A percentile compares a stretch with the other conserved stretches of the same genome.
Evolutionary conservation across 2,888 invertebrate genomes (phyloP).

Genomic region (Drosophila recens): DNA sequence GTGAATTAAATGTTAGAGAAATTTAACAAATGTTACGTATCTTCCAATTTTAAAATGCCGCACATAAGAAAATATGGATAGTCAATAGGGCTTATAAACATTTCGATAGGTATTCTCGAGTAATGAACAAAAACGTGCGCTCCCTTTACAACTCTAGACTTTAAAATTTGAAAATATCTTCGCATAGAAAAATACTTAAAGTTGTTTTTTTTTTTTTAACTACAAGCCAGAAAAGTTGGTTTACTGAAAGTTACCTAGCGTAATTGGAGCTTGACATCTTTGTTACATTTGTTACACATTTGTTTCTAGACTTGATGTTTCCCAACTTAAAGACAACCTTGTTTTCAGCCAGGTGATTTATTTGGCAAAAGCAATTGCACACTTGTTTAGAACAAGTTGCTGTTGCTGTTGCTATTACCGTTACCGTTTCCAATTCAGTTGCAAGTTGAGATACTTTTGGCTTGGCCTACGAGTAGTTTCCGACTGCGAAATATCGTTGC

Average conservation of each 20-base stretch:
- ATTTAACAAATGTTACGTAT: too few species aligned
- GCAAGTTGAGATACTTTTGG: conserved; percentile 30
- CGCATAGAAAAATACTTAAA: too few species aligned
- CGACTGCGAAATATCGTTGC: conserved; percentile 8
- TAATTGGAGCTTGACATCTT: conserved; percentile 1
- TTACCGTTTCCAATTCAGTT: conserved; percentile 1
- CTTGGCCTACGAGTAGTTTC: conserved; percentile 1
- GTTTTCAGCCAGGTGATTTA: conserved; percentile 8
- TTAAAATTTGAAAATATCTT: too few species aligned
- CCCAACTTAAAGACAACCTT: neutral
- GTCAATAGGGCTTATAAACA: too few species aligned
- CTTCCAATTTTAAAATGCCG: too few species aligned
- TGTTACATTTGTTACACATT: neutral
- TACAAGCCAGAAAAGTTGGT: too few species aligned
- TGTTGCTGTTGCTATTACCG: neutral
- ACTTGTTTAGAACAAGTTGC: conserved; percentile 8
- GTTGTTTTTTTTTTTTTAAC: too few species aligned
- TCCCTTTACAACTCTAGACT: too few species aligned
- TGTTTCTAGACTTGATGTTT: neutral
- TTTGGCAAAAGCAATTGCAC: conserved; percentile 3
- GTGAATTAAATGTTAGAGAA: too few species aligned
- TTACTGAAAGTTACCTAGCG: neutral
- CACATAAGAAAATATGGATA: too few species aligned
- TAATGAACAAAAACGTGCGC: too few species aligned
- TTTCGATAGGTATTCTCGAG: too few species aligned